Evolutionary conservation across 2,888 invertebrate genomes (phyloP).

Genomic region (Perizoma flavofasciatum): DNA sequence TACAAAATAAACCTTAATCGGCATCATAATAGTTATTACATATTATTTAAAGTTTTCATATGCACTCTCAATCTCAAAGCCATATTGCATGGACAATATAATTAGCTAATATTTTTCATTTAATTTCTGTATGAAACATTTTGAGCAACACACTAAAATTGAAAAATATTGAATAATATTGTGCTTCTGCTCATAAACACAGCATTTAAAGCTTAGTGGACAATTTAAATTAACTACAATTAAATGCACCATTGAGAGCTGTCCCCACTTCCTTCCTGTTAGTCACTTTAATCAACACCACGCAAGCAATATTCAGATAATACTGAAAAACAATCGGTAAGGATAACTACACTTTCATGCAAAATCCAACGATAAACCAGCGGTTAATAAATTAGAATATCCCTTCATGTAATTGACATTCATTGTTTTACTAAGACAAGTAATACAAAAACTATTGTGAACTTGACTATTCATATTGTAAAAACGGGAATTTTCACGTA

Average conservation of each 20-base stretch:
- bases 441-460: no score
- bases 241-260: conserved; percentile 80
- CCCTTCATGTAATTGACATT: conserved; percentile 69
- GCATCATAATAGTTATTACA: conserved; percentile 71
- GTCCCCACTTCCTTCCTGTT: conserved; percentile 53
- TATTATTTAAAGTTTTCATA: conserved; percentile 65
- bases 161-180: conserved; percentile 69
- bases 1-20: conserved; percentile 81
- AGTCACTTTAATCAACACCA: conserved; percentile 51
- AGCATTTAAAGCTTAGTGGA: conserved; percentile 77
- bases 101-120: conserved; percentile 56
- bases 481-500: no score
- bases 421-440: conserved; percentile 47
- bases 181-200: conserved; percentile 71
- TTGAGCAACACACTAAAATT: conserved; percentile 75
- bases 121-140: conserved; percentile 44
- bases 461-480: no score
- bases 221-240: conserved; percentile 79
- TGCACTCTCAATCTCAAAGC: conserved; percentile 70
- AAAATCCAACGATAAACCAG: conserved; percentile 39
- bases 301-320: conserved; percentile 75
- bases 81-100: conserved; percentile 67
- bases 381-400: conserved; percentile 40
- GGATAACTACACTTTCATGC: conserved; percentile 52
- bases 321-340: conserved; percentile 62